Evolutionary conservation across 2,113 vertebrate genomes (phyloP).

Genomic region (Tragulus kanchil): DNA sequence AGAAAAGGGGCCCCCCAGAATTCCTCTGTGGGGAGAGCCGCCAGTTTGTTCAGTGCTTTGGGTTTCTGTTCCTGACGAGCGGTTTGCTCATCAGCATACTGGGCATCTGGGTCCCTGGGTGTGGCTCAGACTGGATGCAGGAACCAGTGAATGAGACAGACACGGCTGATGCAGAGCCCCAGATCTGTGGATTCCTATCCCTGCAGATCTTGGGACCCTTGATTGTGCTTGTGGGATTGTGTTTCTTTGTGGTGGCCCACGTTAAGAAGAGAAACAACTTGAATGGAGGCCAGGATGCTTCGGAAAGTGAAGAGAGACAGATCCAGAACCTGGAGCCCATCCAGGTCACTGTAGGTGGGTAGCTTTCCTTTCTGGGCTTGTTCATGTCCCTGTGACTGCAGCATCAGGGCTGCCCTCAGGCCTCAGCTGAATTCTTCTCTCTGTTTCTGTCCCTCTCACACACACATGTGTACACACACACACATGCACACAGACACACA

Average conservation of each 20-base stretch:
- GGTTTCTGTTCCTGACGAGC: constrained; percentile 89
- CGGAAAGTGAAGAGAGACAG: constrained; percentile 82
- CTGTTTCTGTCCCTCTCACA: not conserved
- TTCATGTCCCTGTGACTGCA: not conserved
- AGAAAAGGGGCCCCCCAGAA: not conserved
- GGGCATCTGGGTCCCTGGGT: constrained; percentile 90
- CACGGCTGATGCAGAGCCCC: constrained; percentile 66
- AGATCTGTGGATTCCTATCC: constrained; percentile 88
- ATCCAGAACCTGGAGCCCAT: constrained; percentile 81
- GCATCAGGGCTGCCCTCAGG: not conserved
- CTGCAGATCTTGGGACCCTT: constrained; percentile 91
- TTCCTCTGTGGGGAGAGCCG: constrained; percentile 88
- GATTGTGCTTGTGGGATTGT: constrained; percentile 89
- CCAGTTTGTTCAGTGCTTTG: constrained; percentile 90
- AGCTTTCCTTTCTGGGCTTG: not conserved
- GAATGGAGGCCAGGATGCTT: constrained; percentile 80
- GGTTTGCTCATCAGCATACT: constrained; percentile 90
- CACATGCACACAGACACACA: not conserved
- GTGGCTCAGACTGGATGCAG: constrained; percentile 77
- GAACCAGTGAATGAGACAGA: constrained; percentile 83
- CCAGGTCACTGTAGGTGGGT: constrained; percentile 90
- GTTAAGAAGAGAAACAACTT: constrained; percentile 88
- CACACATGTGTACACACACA: not conserved
- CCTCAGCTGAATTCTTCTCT: not conserved
- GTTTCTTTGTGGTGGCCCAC: constrained; percentile 90